phyloP scores from a whole-genome alignment of 2,888 invertebrate genomes.

The Polymixis flavicincta region DNA sequence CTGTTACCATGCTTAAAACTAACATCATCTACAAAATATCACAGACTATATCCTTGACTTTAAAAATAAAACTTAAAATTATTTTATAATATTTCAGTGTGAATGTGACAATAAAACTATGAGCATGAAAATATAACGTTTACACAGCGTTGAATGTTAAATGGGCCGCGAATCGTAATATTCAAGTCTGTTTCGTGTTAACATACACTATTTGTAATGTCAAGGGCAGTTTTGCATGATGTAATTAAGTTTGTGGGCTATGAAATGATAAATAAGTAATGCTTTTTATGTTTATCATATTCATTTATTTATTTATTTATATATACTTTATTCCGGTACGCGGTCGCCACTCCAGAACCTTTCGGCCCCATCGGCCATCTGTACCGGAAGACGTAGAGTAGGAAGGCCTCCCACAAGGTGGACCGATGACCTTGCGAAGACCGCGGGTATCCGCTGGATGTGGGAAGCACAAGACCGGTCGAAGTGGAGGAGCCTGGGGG shows the following conservation, averaged over 20 bases:
- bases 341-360: too few relatives aligned
- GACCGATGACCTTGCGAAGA: too few relatives aligned
- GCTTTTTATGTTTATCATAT: background rate
- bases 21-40: background rate
- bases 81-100: conserved; percentile 28
- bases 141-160: conserved; percentile 15
- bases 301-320: too few relatives aligned
- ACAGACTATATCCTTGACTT: conserved; percentile 50
- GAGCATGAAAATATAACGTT: conserved; percentile 15
- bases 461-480: too few relatives aligned
- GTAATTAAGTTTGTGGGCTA: conserved; percentile 19
- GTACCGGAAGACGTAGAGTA: too few relatives aligned
- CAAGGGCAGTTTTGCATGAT: conserved; percentile 49
- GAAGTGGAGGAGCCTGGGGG: too few relatives aligned
- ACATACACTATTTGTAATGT: conserved; percentile 43
- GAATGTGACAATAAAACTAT: conserved; percentile 27
- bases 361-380: too few relatives aligned
- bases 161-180: conserved; percentile 39
- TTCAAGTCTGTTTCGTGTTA: conserved; percentile 33
- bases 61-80: conserved; percentile 35
- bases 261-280: background rate
- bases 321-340: too few relatives aligned
- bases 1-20: background rate
- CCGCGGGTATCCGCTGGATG: too few relatives aligned
- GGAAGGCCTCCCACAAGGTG: too few relatives aligned